Evolutionary conservation across 1,140 invertebrate genomes (phyloP).

Genomic region (Orussus abietinus): DNA sequence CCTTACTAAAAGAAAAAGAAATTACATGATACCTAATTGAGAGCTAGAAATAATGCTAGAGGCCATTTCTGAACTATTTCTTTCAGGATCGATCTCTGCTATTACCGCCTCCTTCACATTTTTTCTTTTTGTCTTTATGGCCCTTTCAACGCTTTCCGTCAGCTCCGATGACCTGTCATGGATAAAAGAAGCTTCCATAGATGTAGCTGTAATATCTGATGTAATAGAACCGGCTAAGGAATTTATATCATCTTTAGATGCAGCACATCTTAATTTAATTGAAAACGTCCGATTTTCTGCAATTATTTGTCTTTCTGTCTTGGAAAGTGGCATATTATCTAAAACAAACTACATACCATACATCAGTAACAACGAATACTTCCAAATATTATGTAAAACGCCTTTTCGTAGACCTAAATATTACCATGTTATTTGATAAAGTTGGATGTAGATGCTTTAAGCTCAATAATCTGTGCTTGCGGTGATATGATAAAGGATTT

Average conservation of each 20-base stretch:
- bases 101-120: conserved; percentile 42
- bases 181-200: conserved; percentile 3
- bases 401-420: background rate
- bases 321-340: conserved; percentile 54
- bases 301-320: conserved; percentile 51
- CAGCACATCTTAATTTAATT: conserved; percentile 24
- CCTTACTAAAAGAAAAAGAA: too few relatives aligned
- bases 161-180: conserved; percentile 14
- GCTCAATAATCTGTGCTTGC: conserved; percentile 55
- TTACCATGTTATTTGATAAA: conserved; percentile 51
- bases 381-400: background rate
- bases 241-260: conserved; percentile 18
- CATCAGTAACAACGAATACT: conserved; percentile 2
- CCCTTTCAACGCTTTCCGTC: conserved; percentile 13
- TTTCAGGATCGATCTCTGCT: conserved; percentile 32
- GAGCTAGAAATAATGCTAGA: too few relatives aligned
- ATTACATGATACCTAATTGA: too few relatives aligned
- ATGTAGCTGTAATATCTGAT: conserved; percentile 16
- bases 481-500: conserved; percentile 62
- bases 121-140: conserved; percentile 25
- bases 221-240: conserved; percentile 23
- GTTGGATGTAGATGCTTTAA: conserved; percentile 58
- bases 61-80: conserved; percentile 23
- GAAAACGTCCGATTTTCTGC: conserved; percentile 35
- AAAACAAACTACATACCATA: conserved; percentile 53